Conservation (phyloP, 1,140 invertebrate species). For the Ips nitidus region DNA sequence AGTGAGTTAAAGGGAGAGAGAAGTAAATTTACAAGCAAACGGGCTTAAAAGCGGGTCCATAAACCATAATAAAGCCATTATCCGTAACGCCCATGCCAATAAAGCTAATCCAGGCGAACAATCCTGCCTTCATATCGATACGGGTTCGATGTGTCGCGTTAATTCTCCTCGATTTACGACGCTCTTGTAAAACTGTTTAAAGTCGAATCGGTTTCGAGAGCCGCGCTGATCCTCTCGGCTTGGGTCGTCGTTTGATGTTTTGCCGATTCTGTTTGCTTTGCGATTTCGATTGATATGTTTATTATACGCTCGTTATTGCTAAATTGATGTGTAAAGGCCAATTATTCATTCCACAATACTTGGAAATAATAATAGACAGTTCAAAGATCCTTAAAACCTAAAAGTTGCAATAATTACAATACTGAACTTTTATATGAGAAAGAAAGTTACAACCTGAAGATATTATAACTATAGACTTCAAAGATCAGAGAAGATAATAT, state of each 20-base stretch:
- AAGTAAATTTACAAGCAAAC: constrained; percentile 9
- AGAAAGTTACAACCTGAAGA: no score
- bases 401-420: no score
- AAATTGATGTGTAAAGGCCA: no score
- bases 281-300: no score
- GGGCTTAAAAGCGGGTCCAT: no score
- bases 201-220: constrained; percentile 12
- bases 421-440: no score
- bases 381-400: no score
- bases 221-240: constrained; percentile 11
- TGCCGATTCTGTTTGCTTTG: not conserved
- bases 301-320: no score
- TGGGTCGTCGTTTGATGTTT: constrained; percentile 11
- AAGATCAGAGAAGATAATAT: no score
- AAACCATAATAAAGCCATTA: not conserved
- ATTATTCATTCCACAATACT: no score
- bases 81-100: constrained; percentile 13
- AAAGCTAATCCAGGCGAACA: constrained; percentile 7
- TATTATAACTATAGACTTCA: no score
- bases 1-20: not conserved
- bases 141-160: not conserved
- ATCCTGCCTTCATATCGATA: constrained; percentile 18
- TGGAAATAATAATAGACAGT: no score
- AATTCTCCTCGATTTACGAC: constrained; percentile 12
- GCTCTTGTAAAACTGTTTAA: constrained; percentile 10